Base-by-base conservation (phyloP, 2,113 vertebrate species). In the Tringa solitaria region DNA sequence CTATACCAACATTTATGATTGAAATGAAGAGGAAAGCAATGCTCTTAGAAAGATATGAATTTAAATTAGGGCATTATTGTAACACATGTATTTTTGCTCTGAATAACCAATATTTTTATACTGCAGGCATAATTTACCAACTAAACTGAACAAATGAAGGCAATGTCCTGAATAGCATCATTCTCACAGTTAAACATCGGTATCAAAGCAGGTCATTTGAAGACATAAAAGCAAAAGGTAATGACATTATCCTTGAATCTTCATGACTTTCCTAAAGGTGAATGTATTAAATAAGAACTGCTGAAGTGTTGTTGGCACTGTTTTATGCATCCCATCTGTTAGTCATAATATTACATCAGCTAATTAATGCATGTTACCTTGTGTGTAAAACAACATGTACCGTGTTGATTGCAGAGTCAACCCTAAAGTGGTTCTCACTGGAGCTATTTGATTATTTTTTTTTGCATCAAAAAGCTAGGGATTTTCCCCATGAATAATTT, bases 311-410 rank as follows among this genome's bases (percentile, higher is more conserved):
- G 72, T 82, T 96, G 86, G 74, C 90, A 92, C 73, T 63, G 77
- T 73, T 95, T 93, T 85, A 87, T 93, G 86, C 54, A 92, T 89
- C 80, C 88, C 95, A 95, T 96, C 96, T 97, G 95, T 87, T 96
- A 90, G 77, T 69, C 4, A 3, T 87, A 94, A 92, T 74, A 91
- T 87, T 95, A 56, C 53, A 96, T 94, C 76, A 94, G 77, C 57
- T 95, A 96, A 95, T 90, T 92, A 94, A 87, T 70, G 87, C 3
- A 24, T 89, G 86, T 84, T 97, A 95, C 86, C 69, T 94, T 93
- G 86, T 95, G 73, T 95, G 65, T 92, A 93, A 93, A 96, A 57
- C 80, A 96, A 92, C 86, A 72, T 65, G 73, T 76, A 75, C 91
- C 89, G 77, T 87, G 53, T 72, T 94, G 80, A 92, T 89, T 69